phyloP scores from a whole-genome alignment of 2,797 vertebrate species.

The Neoniphon sammara region DNA sequence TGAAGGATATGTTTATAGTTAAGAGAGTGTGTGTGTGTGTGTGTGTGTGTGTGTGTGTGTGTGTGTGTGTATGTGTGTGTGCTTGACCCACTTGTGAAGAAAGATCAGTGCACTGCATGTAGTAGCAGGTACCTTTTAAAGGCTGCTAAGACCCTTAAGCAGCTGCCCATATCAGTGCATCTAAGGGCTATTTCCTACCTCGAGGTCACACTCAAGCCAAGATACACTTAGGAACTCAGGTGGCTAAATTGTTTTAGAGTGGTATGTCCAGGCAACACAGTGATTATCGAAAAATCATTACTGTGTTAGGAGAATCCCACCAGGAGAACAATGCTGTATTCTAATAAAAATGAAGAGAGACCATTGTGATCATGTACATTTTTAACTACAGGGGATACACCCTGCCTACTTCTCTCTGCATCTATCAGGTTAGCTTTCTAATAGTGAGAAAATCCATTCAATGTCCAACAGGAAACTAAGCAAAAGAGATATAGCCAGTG shows the following conservation, averaged over 20 bases:
- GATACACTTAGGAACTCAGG: slow-evolving; percentile 17
- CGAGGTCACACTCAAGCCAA: slow-evolving; percentile 30
- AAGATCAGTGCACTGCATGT: slow-evolving; percentile 45
- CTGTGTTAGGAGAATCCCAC: background rate
- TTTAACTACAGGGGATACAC: background rate
- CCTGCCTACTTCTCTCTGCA: background rate
- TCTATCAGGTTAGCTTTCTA: background rate
- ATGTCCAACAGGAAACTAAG: background rate
- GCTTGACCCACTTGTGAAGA: slow-evolving; percentile 41
- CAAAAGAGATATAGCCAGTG: background rate
- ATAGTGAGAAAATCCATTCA: background rate
- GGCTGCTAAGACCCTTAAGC: slow-evolving; percentile 56
- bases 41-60: slow-evolving; percentile 37
- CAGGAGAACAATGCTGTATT: background rate
- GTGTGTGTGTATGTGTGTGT: slow-evolving; percentile 24
- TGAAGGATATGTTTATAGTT: slow-evolving; percentile 26
- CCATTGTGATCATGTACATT: no score
- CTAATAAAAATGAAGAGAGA: background rate
- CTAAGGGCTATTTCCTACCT: slow-evolving; percentile 44
- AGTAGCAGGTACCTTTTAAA: slow-evolving; percentile 60
- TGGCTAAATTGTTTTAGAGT: slow-evolving; percentile 13
- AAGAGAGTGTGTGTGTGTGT: background rate
- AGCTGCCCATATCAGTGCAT: slow-evolving; percentile 56
- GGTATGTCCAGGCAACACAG: background rate
- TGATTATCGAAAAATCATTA: background rate